Base-by-base conservation (phyloP, 2,113 vertebrate genomes). In the Cathartes aura region DNA sequence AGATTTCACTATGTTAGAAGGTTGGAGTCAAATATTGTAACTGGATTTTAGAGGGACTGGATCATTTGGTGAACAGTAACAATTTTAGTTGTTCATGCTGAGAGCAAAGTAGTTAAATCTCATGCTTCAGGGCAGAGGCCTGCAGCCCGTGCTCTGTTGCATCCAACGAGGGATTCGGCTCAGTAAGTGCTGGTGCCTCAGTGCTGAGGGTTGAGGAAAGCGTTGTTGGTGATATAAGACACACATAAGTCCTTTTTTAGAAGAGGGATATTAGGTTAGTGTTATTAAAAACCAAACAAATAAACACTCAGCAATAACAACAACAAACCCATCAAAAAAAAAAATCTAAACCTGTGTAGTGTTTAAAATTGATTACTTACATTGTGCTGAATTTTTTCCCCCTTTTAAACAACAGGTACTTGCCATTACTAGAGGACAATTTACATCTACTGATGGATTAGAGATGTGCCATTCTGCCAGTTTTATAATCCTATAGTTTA, bases 81-180 rank as follows among this genome's bases (percentile, higher is more conserved):
- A 83, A n/a, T 93, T 96, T 62, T 63, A 90, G 63, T 92, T 96
- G 91, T 85, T 78, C 87, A 66, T 84, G 71, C 86, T 96, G 86
- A 91, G 93, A 96, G 40, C 62, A 52, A 74, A 92, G 30, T 86
- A 94, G 96, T 97, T 94, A 91, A 93, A 92, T 95, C 55, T 80
- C 16, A 8, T 66, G 67, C 88, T 92, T 87, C 67, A 90, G 73
- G 82, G 84, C 74, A 74, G 52, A 63, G 82, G 68, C 76, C 68
- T 79, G 60, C 50, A 94, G 84, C 67, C 52, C 8, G 1, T 82
- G 62, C 62, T 89, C 14, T 27, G 16, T 70, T 42, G 53, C 18
- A 24, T 38, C 18, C 62, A 60, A 34, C 2, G 1, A 40, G 58
- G 24, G 14, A 45, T 32, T 74, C 36, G 1, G 60, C 60, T 92